A percentile compares a stretch with the other conserved stretches of the same genome.
Evolutionary conservation across 2,888 invertebrate genomes (phyloP).

Genomic region (Asteroscopus sphinx): DNA sequence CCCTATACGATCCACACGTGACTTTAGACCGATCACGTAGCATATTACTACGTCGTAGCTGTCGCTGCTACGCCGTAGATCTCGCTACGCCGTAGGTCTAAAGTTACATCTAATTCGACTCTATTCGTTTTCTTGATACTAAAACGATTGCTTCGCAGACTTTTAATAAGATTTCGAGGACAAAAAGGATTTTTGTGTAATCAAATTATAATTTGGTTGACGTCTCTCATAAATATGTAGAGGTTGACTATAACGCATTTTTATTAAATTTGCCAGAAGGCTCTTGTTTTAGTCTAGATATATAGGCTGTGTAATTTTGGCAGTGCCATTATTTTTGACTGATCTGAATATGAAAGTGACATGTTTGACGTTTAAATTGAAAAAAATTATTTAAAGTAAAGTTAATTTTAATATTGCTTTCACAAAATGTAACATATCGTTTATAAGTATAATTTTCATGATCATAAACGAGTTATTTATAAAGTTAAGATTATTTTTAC

Average conservation of each 20-base stretch:
- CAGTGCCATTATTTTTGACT: constrained; percentile 35
- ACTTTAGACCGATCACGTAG: constrained; percentile 50
- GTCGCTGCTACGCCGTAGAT: constrained; percentile 45
- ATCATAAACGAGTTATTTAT: too few species aligned
- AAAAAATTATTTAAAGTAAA: constrained; percentile 1
- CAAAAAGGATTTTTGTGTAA: constrained; percentile 44
- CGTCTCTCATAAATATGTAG: constrained; percentile 55
- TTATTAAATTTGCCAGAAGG: constrained; percentile 46
- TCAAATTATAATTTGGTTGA: constrained; percentile 54
- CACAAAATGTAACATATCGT: too few species aligned
- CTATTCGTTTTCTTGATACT: constrained; percentile 38
- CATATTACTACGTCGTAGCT: constrained; percentile 53
- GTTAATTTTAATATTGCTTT: too few species aligned
- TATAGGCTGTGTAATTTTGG: constrained; percentile 30
- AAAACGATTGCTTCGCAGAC: constrained; percentile 30
- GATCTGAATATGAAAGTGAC: too few species aligned
- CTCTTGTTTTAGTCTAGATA: constrained; percentile 18
- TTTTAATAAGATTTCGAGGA: constrained; percentile 39
- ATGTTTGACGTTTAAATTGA: too few species aligned
- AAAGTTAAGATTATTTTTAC: too few species aligned
- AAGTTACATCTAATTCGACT: constrained; percentile 35
- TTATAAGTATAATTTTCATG: too few species aligned
- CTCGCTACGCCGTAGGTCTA: constrained; percentile 29
- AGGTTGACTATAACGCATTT: constrained; percentile 35
- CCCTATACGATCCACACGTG: constrained; percentile 40